These are phyloP conservation scores for Mellilla xanthometata DNA, from an alignment of 2,888 invertebrate species.

Conservation along the genomic window DNA sequence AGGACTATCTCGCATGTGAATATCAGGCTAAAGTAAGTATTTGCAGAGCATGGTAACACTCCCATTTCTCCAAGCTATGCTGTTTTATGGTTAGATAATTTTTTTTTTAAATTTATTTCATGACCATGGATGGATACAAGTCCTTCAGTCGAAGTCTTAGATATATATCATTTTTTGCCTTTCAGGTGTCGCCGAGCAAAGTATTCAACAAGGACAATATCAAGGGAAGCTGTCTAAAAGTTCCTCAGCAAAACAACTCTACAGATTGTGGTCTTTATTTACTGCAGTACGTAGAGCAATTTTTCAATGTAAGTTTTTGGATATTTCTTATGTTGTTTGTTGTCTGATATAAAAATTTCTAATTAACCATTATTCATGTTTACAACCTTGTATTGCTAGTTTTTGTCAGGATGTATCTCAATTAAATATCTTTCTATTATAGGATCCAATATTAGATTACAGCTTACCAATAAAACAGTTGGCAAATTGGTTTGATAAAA, in stretches of 20 bases:
- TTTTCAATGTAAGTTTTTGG: slow-evolving; percentile 87
- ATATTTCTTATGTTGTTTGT: too few relatives aligned
- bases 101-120: too few relatives aligned
- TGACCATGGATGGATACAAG: too few relatives aligned
- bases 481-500: slow-evolving; percentile 93
- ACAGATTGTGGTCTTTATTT: slow-evolving; percentile 99
- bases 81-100: too few relatives aligned
- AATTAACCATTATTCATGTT: too few relatives aligned
- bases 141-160: too few relatives aligned
- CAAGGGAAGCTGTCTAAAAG: slow-evolving; percentile 93
- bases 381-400: too few relatives aligned
- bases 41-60: too few relatives aligned
- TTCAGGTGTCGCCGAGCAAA: slow-evolving; percentile 82
- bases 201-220: slow-evolving; percentile 92
- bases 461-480: slow-evolving; percentile 91
- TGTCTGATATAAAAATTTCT: too few relatives aligned
- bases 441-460: slow-evolving; percentile 93
- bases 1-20: slow-evolving; percentile 96
- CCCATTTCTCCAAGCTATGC: too few relatives aligned
- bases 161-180: too few relatives aligned
- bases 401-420: too few relatives aligned
- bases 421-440: slow-evolving; percentile 46
- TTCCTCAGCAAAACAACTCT: slow-evolving; percentile 98
- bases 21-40: slow-evolving; percentile 87
- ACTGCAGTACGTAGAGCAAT: slow-evolving; percentile 97